Percentiles rank a stretch among this genome's conserved stretches.
Evolutionary conservation across 2,888 invertebrate genomes (phyloP).

Genomic region (Cordylochernes scorpioides): DNA sequence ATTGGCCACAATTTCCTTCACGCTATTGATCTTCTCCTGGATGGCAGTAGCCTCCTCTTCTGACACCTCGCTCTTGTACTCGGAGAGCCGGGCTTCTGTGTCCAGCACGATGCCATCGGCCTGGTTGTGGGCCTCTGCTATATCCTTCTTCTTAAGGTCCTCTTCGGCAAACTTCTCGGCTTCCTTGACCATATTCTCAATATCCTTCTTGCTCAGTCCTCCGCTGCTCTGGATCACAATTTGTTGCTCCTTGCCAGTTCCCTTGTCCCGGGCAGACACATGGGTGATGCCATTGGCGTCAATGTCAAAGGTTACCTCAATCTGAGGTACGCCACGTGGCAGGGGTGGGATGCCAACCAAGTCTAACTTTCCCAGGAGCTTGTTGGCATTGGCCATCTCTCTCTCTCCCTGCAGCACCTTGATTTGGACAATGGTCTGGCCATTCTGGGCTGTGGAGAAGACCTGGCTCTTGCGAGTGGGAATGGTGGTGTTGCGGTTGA

Average conservation of each 20-base stretch:
- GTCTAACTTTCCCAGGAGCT: slow-evolving; percentile 72
- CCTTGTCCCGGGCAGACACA: slow-evolving; percentile 91
- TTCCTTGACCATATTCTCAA: slow-evolving; percentile 97
- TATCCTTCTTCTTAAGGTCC: slow-evolving; percentile 67
- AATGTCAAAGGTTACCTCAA: slow-evolving; percentile 94
- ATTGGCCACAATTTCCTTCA: slow-evolving; percentile 54
- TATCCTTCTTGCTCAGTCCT: slow-evolving; percentile 93
- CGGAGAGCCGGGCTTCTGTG: slow-evolving; percentile 92
- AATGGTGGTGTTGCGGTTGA: slow-evolving; percentile 88
- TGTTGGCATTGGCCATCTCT: slow-evolving; percentile 93
- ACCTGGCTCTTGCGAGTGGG: slow-evolving; percentile 98
- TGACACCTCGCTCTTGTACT: slow-evolving; percentile 86
- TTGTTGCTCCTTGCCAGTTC: slow-evolving; percentile 97
- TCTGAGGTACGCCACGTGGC: slow-evolving; percentile 79
- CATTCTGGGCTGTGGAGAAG: slow-evolving; percentile 95
- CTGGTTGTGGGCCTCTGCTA: slow-evolving; percentile 80
- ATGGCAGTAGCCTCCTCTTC: slow-evolving; percentile 73
- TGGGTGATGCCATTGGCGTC: slow-evolving; percentile 99
- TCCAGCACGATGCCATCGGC: slow-evolving; percentile 93
- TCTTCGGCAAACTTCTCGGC: slow-evolving; percentile 84
- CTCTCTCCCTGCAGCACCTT: slow-evolving; percentile 97
- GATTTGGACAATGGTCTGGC: slow-evolving; percentile 96
- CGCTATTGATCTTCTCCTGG: no score
- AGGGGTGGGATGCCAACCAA: slow-evolving; percentile 80
- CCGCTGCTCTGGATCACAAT: slow-evolving; percentile 97